Evolutionary conservation across 2,888 invertebrate species (phyloP), one percentile per base, ranked within the genome.

Genomic region (Ennomos erosarius): DNA sequence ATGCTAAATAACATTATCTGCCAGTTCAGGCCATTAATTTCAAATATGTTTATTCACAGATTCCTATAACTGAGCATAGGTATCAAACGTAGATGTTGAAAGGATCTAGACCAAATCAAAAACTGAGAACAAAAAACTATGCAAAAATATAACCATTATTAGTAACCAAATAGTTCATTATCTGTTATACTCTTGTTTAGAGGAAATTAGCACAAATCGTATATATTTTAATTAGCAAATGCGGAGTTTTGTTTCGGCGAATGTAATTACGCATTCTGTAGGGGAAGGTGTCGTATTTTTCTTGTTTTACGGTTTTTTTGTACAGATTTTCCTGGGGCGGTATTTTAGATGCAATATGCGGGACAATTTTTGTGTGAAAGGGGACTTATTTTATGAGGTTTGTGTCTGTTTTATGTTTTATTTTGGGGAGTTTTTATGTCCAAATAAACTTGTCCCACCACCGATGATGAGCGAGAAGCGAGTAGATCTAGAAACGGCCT

Each of bases 161-260:
- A 16, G 16, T 16, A 16, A 16, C 16, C 33, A 42, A 42, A 48
- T 8, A 9, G 8, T 0, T 12, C 52, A 11, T 26, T 12, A 46
- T 12, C 47, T 16, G 36, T 51, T 36, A 11, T 5, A 38, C 55
- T 56, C 40, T 44, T 58, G 58, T 61, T 66, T 58, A 52, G 55
- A 52, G 64, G 47, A 58, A 67, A 67, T 67, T 67, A 61, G 62
- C 59, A 57, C 59, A 61, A 63, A 63, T 65, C 59, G 52, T 57
- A 62, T 65, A 58, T 59, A 65, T 65, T 63, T 59, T 67, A 65
- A 67, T 65, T 63, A 67, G 57, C 55, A 55, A 55, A 48, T 39
- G 47, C 48, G 40, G 57, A 55, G 53, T 60, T 62, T 59, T 60
- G 47, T 56, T 56, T 43, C 9, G 40, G 40, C 12, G 44, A 55